Conservation (phyloP, 1,140 invertebrate species). For the Drosophila pectinifera region DNA sequence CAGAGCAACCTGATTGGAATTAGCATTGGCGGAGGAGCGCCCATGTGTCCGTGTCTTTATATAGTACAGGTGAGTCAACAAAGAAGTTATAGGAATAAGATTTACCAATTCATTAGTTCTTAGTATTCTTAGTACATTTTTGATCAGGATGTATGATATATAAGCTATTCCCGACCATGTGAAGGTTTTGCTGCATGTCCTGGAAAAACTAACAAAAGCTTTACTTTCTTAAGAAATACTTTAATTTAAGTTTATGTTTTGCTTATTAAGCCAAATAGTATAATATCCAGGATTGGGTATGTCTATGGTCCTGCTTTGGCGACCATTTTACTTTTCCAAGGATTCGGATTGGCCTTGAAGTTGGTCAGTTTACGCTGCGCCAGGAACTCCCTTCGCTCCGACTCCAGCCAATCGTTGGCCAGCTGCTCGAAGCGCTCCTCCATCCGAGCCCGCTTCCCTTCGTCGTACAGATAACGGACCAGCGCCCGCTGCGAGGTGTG, state of each 20-base stretch:
- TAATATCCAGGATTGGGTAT: neutral
- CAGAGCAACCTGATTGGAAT: constrained; percentile 98
- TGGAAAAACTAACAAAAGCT: neutral
- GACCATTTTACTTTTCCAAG: constrained; percentile 27
- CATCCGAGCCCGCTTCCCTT: constrained; percentile 5
- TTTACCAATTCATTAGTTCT: neutral
- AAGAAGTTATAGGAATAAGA: neutral
- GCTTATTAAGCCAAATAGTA: neutral
- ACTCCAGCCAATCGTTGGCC: neutral
- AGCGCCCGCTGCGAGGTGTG: constrained; percentile 24
- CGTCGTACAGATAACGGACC: constrained; percentile 36
- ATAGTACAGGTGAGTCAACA: constrained; percentile 92
- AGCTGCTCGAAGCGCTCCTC: neutral
- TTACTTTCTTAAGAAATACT: no score
- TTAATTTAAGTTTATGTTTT: neutral
- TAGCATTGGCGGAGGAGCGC: constrained; percentile 98
- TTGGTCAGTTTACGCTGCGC: constrained; percentile 38
- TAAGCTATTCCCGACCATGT: neutral
- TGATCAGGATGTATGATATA: neutral
- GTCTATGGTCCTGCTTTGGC: neutral
- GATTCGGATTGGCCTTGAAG: constrained; percentile 60
- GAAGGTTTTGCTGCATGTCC: neutral
- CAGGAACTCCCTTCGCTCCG: constrained; percentile 16
- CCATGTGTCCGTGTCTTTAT: constrained; percentile 98
- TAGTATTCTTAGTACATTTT: constrained; percentile 1